Base-by-base conservation (phyloP, 2,888 invertebrate species). In the Allolobophora icterica region DNA sequence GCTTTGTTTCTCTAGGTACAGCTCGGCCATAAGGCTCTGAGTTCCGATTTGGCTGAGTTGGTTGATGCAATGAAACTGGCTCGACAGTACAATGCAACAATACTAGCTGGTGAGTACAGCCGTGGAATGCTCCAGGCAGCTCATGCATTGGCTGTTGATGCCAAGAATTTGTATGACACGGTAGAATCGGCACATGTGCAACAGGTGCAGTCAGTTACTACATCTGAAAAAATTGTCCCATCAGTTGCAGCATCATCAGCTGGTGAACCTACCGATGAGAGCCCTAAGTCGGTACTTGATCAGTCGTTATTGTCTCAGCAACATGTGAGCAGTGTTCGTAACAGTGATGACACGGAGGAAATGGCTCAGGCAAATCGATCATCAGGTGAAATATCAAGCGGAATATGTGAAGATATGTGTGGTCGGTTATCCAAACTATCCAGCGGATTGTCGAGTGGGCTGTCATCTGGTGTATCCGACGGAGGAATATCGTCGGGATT, bases 81-180 rank as follows among this genome's bases (percentile, higher is more conserved):
- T 24, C 98, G 98, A 94, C 97, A 97, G 94, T 98, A 99, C 95
- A 97, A 97, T 94, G 97, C 97, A 92, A 98, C 99, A 19, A 98
- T 98, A 6, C 96, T 99, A 93, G 98, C 98, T 96, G 97, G 97
- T 91, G 98, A 98, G 95, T 99, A 98, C 95, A 97, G 98, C 95
- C 98, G 98, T 95, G 97, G 97, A 94, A 99, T 99, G 98, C 96
- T 99, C 91, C 97, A 98, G 93, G 98, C 99, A 0, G 98, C 98
- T 15, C 99, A 99, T 95, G 97, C 98, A 17, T 96, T 99, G 58
- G 99, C 99, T 11, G 98, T 99, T 97, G 98, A 99, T 96, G 98
- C 98, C 0, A 99, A 99, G 96, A 98, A 99, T 96, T 96, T 99
- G 0, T 96, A 99, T 30, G 99, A 99, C 95, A 98, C 98, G 0